Conservation (phyloP, 2,888 invertebrate genomes). For the Hermaeophaga mercurialis region DNA sequence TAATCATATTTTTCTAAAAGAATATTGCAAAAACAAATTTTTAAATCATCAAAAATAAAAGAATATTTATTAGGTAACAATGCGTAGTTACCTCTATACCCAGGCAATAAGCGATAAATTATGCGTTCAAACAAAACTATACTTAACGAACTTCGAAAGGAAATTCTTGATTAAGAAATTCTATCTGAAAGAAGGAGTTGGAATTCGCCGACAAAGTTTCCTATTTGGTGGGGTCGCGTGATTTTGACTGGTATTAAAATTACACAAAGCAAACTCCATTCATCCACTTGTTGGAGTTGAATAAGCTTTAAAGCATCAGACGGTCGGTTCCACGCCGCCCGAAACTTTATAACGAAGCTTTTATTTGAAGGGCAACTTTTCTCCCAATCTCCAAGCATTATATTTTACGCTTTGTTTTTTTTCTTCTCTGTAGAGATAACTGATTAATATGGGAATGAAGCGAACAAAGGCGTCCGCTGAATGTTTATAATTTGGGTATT, state of each 20-base stretch:
- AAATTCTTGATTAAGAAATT: no score
- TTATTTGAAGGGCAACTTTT: slow-evolving; percentile 3
- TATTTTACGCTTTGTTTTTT: neutral
- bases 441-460: neutral
- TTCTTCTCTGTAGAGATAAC: neutral
- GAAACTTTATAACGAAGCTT: slow-evolving; percentile 6
- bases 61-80: no score
- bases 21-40: no score
- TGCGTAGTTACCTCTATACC: no score
- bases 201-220: neutral
- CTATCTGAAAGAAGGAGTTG: neutral
- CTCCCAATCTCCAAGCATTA: neutral
- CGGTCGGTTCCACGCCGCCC: neutral
- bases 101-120: no score
- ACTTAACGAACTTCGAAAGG: no score
- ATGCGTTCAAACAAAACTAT: no score
- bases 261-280: slow-evolving; percentile 6
- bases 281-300: slow-evolving; percentile 6
- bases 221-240: slow-evolving; percentile 1
- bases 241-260: slow-evolving; percentile 4
- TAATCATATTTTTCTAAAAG: no score
- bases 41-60: no score
- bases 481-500: no score
- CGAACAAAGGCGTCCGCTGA: neutral
- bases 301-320: neutral